Conservation (phyloP, 2,888 invertebrate genomes). For the Polydrusus pterygomalis region DNA sequence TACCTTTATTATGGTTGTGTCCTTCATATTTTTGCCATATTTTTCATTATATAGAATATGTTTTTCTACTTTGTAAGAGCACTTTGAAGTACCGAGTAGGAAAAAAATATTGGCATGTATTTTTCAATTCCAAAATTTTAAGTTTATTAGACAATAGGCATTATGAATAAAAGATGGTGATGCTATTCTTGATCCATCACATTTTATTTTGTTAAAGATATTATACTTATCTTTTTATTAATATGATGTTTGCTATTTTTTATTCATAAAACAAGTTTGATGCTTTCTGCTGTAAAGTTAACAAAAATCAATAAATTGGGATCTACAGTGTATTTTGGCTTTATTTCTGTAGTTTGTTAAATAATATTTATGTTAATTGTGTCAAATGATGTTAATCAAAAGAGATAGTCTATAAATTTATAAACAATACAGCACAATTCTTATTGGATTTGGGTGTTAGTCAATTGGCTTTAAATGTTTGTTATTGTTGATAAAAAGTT, state of each 20-base stretch:
- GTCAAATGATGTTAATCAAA: too few relatives aligned
- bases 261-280: constrained; percentile 15
- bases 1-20: constrained; percentile 11
- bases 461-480: too few relatives aligned
- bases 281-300: constrained; percentile 26
- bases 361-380: neutral
- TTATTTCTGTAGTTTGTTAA: constrained; percentile 44
- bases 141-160: constrained; percentile 1
- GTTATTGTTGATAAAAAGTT: too few relatives aligned
- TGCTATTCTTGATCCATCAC: neutral
- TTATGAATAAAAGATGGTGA: constrained; percentile 11
- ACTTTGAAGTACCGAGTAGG: constrained; percentile 15
- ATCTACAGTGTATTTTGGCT: constrained; percentile 40
- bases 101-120: constrained; percentile 44
- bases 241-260: constrained; percentile 7
- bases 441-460: neutral
- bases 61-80: constrained; percentile 39
- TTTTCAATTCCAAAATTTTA: constrained; percentile 20
- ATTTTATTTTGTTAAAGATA: constrained; percentile 1
- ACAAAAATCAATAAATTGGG: constrained; percentile 42
- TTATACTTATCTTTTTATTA: constrained; percentile 14
- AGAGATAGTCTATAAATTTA: neutral
- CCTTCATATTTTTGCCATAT: constrained; percentile 23
- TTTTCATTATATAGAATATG: constrained; percentile 10
- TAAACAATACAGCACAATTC: neutral